Evolutionary conservation across 2,888 invertebrate genomes (phyloP), one percentile per base, ranked within the genome.

Genomic region (Horisme vitalbata): DNA sequence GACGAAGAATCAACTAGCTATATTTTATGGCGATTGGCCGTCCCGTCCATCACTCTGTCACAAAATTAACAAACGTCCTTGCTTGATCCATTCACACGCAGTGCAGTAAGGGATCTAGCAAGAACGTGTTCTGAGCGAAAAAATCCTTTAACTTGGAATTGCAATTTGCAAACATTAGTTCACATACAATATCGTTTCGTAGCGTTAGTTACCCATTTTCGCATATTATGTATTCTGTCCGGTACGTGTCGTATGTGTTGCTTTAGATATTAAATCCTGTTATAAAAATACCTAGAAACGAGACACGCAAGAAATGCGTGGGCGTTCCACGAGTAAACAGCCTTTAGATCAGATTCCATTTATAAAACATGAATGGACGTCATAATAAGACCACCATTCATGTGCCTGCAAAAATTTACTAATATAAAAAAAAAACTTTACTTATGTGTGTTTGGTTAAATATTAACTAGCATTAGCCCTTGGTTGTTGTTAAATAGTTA

Each of bases 281-380:
- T 63, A 64, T 64, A 70, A 71, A 77, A 78, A 76, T 72, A 73
- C 55, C 58, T 60, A 54, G 53, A 57, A 50, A 41, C 51, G 60
- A 58, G 56, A 59, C 61, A 56, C 57, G 46, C 64, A 55, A 55
- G 48, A 52, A 67, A 72, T 61, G 70, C 71, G 81, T 80, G 67
- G 83, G 83, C 61, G 75, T 73, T 64, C 67, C 52, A 64, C 61
- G 59, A 71, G 68, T 63, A 66, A 73, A 71, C 63, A 58, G 55
- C 59, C 56, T 50, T 44, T 56, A 58, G 52, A 50, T 48, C 45
- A 57, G 53, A 54, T 48, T 47, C 66, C 69, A 69, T 75, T 75
- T 72, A 67, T 72, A 68, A 62, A 45, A 48, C 27, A 59, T 59
- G 57, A 61, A 64, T 59, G 59, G 13, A 52, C 20, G 34, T 13